Percentiles rank a stretch among this genome's conserved stretches.
These are phyloP conservation scores for Alligator mississippiensis DNA, from an alignment of 2,113 vertebrate species.

Conservation along the genomic window DNA sequence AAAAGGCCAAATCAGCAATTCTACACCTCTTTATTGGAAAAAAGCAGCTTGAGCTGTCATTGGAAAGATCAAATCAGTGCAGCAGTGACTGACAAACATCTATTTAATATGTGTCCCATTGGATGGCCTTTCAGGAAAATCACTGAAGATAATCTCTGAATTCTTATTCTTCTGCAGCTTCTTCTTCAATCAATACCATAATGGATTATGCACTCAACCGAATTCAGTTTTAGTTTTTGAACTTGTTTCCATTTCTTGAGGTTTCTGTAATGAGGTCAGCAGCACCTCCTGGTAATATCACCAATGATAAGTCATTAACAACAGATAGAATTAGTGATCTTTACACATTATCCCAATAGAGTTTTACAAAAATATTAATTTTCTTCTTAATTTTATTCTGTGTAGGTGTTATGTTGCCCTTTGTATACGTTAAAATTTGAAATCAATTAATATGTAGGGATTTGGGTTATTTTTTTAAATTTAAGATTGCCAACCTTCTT, in stretches of 20 bases:
- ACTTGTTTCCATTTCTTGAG: neutral
- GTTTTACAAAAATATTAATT: neutral
- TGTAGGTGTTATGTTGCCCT: neutral
- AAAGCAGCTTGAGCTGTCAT: neutral
- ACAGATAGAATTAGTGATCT: neutral
- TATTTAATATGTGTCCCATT: constrained; percentile 8
- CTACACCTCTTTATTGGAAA: neutral
- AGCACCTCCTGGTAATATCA: neutral
- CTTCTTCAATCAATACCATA: neutral
- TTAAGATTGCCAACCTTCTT: neutral
- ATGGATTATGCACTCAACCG: neutral
- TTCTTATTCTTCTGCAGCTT: neutral
- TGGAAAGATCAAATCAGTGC: constrained; percentile 16
- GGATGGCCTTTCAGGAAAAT: neutral
- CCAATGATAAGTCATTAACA: neutral
- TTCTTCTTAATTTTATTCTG: neutral
- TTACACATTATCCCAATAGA: neutral
- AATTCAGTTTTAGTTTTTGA: neutral
- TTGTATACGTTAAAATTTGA: neutral
- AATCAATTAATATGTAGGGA: neutral
- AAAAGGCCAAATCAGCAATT: constrained; percentile 10
- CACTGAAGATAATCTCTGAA: constrained; percentile 1
- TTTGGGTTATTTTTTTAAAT: neutral
- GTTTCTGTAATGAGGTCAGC: neutral
- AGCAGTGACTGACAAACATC: neutral